phyloP scores from a whole-genome alignment of 1,140 invertebrate genomes.

The Caerostris darwini region DNA sequence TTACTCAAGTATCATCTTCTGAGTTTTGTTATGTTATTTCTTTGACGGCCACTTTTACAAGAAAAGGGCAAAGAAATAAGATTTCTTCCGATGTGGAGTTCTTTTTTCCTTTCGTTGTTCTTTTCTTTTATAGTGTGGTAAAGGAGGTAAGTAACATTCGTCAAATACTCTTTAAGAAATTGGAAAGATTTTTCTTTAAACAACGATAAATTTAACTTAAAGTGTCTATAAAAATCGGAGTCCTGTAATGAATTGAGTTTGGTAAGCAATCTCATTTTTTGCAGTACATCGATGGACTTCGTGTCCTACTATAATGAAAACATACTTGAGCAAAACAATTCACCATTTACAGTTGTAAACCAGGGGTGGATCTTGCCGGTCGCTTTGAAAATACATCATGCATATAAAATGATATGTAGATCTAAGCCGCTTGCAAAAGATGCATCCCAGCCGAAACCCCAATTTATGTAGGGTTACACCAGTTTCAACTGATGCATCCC shows the following conservation, averaged over 20 bases:
- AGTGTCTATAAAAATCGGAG: background rate
- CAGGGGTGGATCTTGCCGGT: too few relatives aligned
- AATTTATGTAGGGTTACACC: too few relatives aligned
- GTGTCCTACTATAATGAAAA: too few relatives aligned
- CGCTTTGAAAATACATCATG: too few relatives aligned
- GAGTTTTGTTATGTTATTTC: background rate
- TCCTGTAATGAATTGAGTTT: background rate
- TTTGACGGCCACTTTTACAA: background rate
- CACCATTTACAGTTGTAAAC: too few relatives aligned
- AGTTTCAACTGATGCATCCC: too few relatives aligned
- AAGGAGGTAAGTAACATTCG: background rate
- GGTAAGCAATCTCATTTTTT: background rate
- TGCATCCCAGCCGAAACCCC: too few relatives aligned
- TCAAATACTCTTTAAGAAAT: background rate
- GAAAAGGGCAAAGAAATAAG: background rate
- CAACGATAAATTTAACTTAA: background rate
- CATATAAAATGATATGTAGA: too few relatives aligned
- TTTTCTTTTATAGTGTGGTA: background rate
- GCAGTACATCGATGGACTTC: too few relatives aligned
- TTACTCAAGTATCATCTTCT: slow-evolving; percentile 1
- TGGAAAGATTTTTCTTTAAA: background rate
- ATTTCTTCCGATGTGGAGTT: background rate
- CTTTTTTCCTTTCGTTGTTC: background rate
- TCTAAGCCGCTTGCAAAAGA: too few relatives aligned
- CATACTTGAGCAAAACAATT: too few relatives aligned